A percentile compares a stretch with the other conserved stretches of the same genome.
Evolutionary conservation across 2,888 invertebrate species (phyloP).

Genomic region (Cryptocephalus primarius): DNA sequence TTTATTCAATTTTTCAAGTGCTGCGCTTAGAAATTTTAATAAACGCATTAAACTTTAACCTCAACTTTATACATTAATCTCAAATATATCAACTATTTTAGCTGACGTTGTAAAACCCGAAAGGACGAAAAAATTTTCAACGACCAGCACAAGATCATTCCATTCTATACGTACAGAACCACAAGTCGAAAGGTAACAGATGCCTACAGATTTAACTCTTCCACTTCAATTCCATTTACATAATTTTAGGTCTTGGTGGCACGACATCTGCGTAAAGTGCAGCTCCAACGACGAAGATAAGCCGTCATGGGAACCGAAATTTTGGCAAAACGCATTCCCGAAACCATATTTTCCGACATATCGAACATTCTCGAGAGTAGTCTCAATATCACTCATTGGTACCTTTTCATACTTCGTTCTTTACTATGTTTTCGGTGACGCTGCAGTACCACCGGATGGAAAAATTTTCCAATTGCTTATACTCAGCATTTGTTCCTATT

Average conservation of each 20-base stretch:
- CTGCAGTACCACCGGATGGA: conserved; percentile 74
- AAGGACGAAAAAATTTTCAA: no score
- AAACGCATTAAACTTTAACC: no score
- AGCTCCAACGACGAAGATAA: conserved; percentile 20
- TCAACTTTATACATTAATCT: no score
- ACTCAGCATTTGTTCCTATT: conserved; percentile 64
- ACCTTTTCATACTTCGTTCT: conserved; percentile 59
- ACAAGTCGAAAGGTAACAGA: no score
- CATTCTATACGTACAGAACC: no score
- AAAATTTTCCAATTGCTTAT: conserved; percentile 70
- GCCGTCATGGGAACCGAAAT: conserved; percentile 71
- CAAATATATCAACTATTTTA: no score
- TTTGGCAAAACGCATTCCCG: conserved; percentile 72
- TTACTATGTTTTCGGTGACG: conserved; percentile 62
- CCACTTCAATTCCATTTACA: no score
- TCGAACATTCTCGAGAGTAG: conserved; percentile 64
- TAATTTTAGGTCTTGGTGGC: conserved; percentile 65
- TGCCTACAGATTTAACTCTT: no score
- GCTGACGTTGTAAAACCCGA: no score
- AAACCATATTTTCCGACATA: conserved; percentile 77
- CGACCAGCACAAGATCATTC: no score
- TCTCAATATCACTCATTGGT: conserved; percentile 62
- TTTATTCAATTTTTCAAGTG: no score
- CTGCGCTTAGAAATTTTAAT: no score
- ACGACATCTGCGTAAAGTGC: conserved; percentile 68